phyloP scores from a whole-genome alignment of 2,888 invertebrate species.

The Agapetus fuscipes region DNA sequence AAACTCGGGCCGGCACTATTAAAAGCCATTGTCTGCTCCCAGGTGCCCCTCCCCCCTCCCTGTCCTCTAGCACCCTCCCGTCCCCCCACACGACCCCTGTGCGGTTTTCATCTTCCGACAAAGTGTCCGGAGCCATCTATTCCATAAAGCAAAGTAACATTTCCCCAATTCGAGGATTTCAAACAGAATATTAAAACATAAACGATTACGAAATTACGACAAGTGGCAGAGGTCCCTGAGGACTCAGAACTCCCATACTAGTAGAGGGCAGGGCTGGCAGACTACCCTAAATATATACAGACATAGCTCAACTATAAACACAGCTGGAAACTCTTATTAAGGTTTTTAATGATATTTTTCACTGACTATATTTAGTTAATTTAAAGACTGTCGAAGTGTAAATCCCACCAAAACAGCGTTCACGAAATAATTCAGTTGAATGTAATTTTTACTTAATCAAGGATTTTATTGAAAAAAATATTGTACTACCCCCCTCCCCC shows the following conservation, averaged over 20 bases:
- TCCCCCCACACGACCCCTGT: slow-evolving; percentile 4
- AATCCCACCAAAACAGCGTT: too few species aligned
- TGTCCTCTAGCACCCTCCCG: slow-evolving; percentile 2
- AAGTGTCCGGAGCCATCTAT: slow-evolving; percentile 19
- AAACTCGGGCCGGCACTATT: slow-evolving; percentile 10
- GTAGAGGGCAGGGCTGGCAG: background rate
- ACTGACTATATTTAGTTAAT: too few species aligned
- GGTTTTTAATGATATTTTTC: too few species aligned
- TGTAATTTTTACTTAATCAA: too few species aligned
- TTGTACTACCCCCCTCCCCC: too few species aligned
- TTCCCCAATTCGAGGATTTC: slow-evolving; percentile 18
- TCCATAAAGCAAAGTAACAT: slow-evolving; percentile 21
- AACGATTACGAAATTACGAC: slow-evolving; percentile 21
- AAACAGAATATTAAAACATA: slow-evolving; percentile 23
- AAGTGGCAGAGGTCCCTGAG: background rate
- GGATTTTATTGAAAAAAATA: too few species aligned
- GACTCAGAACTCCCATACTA: too few species aligned
- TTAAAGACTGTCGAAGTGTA: too few species aligned
- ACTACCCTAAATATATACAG: too few species aligned
- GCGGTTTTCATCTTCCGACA: slow-evolving; percentile 20
- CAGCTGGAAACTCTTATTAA: too few species aligned
- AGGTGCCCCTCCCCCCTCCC: background rate
- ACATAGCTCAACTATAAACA: too few species aligned
- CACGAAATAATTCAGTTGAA: background rate
- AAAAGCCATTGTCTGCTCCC: slow-evolving; percentile 13